phyloP scores from a whole-genome alignment of 2,797 vertebrate species.

The Rhyacichthys aspro region DNA sequence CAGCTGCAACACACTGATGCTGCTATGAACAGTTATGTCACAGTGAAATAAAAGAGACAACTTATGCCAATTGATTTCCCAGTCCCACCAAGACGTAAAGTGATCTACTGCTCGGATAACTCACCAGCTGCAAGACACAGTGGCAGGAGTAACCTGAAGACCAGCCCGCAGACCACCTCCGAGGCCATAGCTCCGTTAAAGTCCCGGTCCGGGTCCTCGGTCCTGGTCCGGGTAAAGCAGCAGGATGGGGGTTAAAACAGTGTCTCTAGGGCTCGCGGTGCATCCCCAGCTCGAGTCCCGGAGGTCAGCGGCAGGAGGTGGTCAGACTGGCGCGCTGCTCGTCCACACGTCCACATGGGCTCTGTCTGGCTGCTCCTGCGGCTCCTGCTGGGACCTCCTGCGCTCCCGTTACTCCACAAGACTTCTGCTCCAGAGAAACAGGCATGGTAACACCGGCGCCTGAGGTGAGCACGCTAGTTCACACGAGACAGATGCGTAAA shows the following conservation, averaged over 20 bases:
- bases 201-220: too few relatives aligned
- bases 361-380: constrained; percentile 37
- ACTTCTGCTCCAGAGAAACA: constrained; percentile 27
- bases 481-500: background rate
- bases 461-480: constrained; percentile 28
- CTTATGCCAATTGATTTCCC: background rate
- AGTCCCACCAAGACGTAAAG: background rate
- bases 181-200: constrained; percentile 86
- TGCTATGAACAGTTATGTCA: too few relatives aligned
- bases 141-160: constrained; percentile 94
- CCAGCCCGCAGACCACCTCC: constrained; percentile 92
- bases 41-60: background rate
- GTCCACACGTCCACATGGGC: constrained; percentile 50
- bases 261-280: constrained; percentile 50
- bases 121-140: constrained; percentile 92
- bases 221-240: background rate
- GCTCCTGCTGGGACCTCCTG: constrained; percentile 33
- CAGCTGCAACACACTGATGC: too few relatives aligned
- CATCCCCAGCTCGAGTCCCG: constrained; percentile 68
- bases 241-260: constrained; percentile 29
- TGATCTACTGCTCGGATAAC: constrained; percentile 45
- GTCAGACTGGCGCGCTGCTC: constrained; percentile 62
- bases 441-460: constrained; percentile 20
- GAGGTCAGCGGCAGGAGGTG: constrained; percentile 66
- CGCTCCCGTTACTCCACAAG: constrained; percentile 51